A percentile compares a stretch with the other conserved stretches of the same genome.
Evolutionary conservation across 2,797 vertebrate species (phyloP).

Genomic region (Eulemur rubriventer): DNA sequence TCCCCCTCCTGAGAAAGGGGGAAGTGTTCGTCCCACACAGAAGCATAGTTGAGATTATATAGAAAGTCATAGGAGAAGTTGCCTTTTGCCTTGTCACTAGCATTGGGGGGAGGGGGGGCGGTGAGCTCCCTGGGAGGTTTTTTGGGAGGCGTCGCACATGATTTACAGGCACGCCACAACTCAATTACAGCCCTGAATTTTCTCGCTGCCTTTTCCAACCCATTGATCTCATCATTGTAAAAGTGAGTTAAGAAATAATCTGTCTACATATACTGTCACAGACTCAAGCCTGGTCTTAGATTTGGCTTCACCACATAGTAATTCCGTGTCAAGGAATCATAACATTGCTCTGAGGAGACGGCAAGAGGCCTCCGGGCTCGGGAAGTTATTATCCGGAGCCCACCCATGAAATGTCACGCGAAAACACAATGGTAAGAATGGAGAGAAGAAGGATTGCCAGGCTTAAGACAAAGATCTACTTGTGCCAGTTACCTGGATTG

Average conservation of each 20-base stretch:
- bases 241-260: slow-evolving; percentile 65
- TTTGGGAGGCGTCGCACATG: background rate
- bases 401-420: background rate
- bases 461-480: background rate
- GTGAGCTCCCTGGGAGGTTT: background rate
- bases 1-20: slow-evolving; percentile 3
- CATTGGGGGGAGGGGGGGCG: background rate
- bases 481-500: background rate
- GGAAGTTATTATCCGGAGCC: background rate
- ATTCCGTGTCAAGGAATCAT: background rate
- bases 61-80: slow-evolving; percentile 50
- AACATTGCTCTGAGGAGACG: background rate
- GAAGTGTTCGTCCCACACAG: slow-evolving; percentile 70
- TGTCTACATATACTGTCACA: background rate
- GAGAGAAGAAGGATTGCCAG: background rate
- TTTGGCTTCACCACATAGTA: background rate
- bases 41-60: slow-evolving; percentile 34
- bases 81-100: slow-evolving; percentile 51
- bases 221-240: slow-evolving; percentile 54
- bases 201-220: slow-evolving; percentile 50
- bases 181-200: slow-evolving; percentile 48
- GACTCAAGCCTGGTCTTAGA: background rate
- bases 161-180: background rate
- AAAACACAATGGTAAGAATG: background rate
- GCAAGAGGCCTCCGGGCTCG: background rate